Evolutionary conservation across 2,797 vertebrate genomes (phyloP).

Genomic region (Hoplostethus atlanticus): DNA sequence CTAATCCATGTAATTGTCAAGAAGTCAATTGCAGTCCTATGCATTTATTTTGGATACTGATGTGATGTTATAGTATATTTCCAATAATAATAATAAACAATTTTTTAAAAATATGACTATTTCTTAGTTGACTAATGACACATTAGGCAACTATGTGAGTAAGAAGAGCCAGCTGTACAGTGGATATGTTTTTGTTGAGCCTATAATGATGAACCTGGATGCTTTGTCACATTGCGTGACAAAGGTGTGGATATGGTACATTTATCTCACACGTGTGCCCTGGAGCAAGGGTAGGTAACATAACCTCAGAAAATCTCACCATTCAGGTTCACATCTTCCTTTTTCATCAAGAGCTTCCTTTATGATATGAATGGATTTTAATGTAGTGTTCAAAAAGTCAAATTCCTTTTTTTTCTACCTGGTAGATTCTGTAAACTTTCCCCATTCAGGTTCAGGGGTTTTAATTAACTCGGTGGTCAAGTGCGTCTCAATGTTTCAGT

Average conservation of each 20-base stretch:
- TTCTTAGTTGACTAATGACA: background rate
- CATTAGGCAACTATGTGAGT: background rate
- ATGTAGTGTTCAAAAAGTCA: slow-evolving; percentile 10
- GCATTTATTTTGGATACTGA: too few species aligned
- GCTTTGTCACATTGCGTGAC: slow-evolving; percentile 73
- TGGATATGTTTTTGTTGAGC: slow-evolving; percentile 24
- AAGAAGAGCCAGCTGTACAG: slow-evolving; percentile 12
- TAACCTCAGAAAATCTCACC: slow-evolving; percentile 71
- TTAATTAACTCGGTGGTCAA: background rate
- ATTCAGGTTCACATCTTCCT: slow-evolving; percentile 71
- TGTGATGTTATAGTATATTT: too few species aligned
- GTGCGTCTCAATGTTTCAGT: background rate
- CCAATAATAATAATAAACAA: too few species aligned
- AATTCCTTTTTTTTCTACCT: background rate
- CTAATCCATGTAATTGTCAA: too few species aligned
- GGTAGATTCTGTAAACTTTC: background rate
- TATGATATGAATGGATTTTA: slow-evolving; percentile 23
- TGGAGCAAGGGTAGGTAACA: slow-evolving; percentile 64
- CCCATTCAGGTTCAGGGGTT: background rate
- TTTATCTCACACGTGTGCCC: slow-evolving; percentile 67
- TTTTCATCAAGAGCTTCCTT: slow-evolving; percentile 40
- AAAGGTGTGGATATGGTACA: slow-evolving; percentile 64
- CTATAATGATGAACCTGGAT: slow-evolving; percentile 44
- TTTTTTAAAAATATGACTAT: too few species aligned
- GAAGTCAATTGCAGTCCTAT: too few species aligned